phyloP scores from a whole-genome alignment of 2,888 invertebrate species.

The Netelia melanura region DNA sequence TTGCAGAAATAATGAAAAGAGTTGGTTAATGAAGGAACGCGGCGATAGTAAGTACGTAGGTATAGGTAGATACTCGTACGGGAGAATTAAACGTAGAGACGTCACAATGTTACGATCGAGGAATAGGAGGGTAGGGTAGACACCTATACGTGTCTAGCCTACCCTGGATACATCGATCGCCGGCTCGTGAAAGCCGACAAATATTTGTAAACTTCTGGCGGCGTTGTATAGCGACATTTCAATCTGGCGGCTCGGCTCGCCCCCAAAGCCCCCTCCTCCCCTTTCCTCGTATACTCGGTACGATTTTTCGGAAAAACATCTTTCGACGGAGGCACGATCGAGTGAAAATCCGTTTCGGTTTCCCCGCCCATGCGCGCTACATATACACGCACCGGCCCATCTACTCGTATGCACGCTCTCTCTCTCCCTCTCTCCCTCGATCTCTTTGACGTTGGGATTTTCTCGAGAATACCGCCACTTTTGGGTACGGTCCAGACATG shows the following conservation, averaged over 20 bases:
- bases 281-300: no score
- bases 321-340: conserved; percentile 67
- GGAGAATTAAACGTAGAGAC: no score
- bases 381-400: neutral
- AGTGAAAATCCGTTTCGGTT: conserved; percentile 35
- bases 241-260: conserved; percentile 58
- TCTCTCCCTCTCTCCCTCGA: conserved; percentile 25
- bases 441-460: conserved; percentile 70
- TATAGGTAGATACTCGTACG: no score
- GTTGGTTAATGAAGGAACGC: no score
- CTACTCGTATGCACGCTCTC: neutral
- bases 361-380: conserved; percentile 49
- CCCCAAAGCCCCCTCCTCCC: no score
- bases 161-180: conserved; percentile 53
- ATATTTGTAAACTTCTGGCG: conserved; percentile 77
- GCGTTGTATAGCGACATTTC: conserved; percentile 67
- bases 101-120: no score
- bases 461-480: conserved; percentile 65
- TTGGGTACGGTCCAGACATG: conserved; percentile 19
- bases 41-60: no score
- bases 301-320: conserved; percentile 69
- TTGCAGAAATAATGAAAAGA: no score
- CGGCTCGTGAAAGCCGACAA: conserved; percentile 69
- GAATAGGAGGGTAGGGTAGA: neutral
- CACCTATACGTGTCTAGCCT: neutral